These are phyloP conservation scores for Drosophila neocordata DNA, from an alignment of 1,140 invertebrate species.

Conservation along the genomic window DNA sequence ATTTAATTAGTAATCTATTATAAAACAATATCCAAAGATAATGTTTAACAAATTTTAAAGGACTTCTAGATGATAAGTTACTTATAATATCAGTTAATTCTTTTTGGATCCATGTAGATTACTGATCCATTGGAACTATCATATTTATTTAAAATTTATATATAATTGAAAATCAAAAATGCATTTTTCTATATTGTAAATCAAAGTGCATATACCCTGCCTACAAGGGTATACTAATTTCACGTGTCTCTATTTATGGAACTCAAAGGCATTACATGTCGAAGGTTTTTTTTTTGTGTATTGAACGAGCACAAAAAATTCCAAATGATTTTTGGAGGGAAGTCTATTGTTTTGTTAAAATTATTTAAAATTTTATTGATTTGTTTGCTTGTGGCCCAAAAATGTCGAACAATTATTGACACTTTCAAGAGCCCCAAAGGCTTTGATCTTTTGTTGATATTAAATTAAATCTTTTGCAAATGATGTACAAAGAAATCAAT, in stretches of 20 bases:
- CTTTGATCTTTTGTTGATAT: slow-evolving; percentile 57
- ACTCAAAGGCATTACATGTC: slow-evolving; percentile 43
- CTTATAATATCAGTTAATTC: too few relatives aligned
- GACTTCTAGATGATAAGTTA: too few relatives aligned
- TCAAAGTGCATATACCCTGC: neutral
- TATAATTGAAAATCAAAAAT: too few relatives aligned
- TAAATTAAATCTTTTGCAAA: neutral
- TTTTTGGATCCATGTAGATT: too few relatives aligned
- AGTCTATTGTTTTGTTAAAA: slow-evolving; percentile 6
- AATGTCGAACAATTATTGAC: slow-evolving; percentile 61
- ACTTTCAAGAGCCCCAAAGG: slow-evolving; percentile 41
- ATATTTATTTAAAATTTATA: too few relatives aligned
- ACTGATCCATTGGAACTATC: too few relatives aligned
- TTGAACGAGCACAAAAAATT: slow-evolving; percentile 24
- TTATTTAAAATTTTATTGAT: slow-evolving; percentile 63
- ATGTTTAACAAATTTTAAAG: too few relatives aligned
- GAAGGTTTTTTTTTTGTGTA: slow-evolving; percentile 32
- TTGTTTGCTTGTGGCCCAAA: slow-evolving; percentile 44
- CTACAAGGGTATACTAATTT: neutral
- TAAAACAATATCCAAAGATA: too few relatives aligned
- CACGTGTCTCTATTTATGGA: slow-evolving; percentile 28
- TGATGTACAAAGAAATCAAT: too few relatives aligned
- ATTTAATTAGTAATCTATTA: too few relatives aligned
- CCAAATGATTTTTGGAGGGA: slow-evolving; percentile 24
- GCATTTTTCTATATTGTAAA: neutral